Base-by-base conservation (phyloP, 2,113 vertebrate species). In the Xyliphius kryptos region DNA sequence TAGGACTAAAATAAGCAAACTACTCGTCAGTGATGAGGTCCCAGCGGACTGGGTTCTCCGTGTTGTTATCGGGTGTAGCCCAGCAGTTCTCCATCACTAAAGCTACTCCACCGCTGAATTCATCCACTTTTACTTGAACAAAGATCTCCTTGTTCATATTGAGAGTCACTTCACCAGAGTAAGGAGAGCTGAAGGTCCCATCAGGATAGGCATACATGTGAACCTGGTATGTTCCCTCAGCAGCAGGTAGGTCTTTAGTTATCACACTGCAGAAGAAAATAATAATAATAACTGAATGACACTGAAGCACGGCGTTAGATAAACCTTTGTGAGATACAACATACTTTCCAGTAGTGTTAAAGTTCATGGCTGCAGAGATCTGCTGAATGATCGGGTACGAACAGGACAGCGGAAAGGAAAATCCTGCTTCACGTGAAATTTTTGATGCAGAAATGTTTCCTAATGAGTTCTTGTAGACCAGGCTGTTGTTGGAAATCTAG, bases 1-100 rank as follows among this genome's bases (percentile, higher is more conserved):
- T 38, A 38, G 10, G 10, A 38, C 37, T 10, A 38, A 5, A 38
- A 6, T 38, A 38, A 38, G 10, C 37, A 38, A 38, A 38, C 10
- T 63, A 79, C 77, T 76, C 74, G 32, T 66, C 62, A 48, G 13
- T 61, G 22, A 79, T 67, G 21, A 79, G 70, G 49, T 61, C 62
- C 77, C 77, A 76, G 17, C 20, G 65, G 22, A 66, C 32, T 5
- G 3, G 11, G 49, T 54, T 41, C 3, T 17, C 46, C 5, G 46
- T 56, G 36, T 73, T 36, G 36, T 37, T 55, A 0, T 58, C 50
- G 0, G 77, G 62, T 1, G 77, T 79, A 22, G 71, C 70, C 77
- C 77, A 79, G 41, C 77, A 79, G 2, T 41, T 60, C 2, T 66
- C 69, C 54, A 77, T 13, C 9, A 74, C 76, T 19, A 26, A 5